Base-by-base conservation (phyloP, 2,113 vertebrate species). In the Ceuthmochares aereus region DNA sequence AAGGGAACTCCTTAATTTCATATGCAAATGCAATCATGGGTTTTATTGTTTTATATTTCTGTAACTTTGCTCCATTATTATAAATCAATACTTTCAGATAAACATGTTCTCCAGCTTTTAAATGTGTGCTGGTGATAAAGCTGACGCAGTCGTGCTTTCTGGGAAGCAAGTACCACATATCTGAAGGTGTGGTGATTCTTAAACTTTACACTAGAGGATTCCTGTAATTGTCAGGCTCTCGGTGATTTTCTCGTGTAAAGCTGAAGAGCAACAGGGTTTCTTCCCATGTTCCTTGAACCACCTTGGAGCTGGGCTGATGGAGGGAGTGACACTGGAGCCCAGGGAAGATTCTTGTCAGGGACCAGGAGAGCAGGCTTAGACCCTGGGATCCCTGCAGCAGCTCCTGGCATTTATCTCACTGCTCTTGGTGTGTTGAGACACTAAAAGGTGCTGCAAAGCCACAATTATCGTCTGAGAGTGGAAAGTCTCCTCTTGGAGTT, bases 21-120 rank as follows among this genome's bases (percentile, higher is more conserved):
- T 30, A 29, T 12, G 14, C 29, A 79, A 94, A 63, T 0, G 1
- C 11, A 45, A 76, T 37, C 27, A 56, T 19, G 12, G 14, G 10
- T 27, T 88, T 83, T 79, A 79, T 82, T 62, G 47, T 2, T 92
- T 74, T 66, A 22, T 59, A 30, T 86, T 88, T 68, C 58, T 68
- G 36, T 55, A 47, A 8, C 36, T 62, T 73, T 37, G 34, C 43
- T 70, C 55, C n/a, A 3, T 51, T 40, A 45, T 16, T 69, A 42
- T 45, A 74, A 70, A 54, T 18, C 0, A 1, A 82, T 67, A 45
- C 8, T 87, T 70, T 66, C 29, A 43, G 14, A n/a, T 45, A 66
- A 84, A 40, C n/a, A 23, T 36, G 47, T 56, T 79, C 22, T 74
- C 45, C 60, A 74, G 45, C 62, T 59, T 56, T 75, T 15, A 55